Evolutionary conservation across 92 coral and sea anemone species (phyloP), one percentile per base, ranked within the genome.

Genomic region (Micromussa lordhowensis): DNA sequence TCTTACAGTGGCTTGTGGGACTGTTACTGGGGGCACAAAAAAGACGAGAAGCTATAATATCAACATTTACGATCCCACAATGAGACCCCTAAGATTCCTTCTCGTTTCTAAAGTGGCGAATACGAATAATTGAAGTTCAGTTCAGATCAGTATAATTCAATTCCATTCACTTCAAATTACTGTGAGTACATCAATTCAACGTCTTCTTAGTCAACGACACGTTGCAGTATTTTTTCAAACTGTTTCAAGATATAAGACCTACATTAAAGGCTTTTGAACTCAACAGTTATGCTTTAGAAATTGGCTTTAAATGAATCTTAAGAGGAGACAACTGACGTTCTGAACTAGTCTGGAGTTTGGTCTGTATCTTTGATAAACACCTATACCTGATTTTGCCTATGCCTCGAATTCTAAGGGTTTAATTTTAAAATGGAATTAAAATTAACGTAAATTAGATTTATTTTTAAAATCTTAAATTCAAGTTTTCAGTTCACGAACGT

Each of bases 401-500:
- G 75, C 38, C 75, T 70, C 7, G 10, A 70, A 29, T 70, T 70
- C 5, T 61, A 61, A 61, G 68, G 11, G 68, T 61, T 61, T 61
- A 61, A 61, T 8, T 61, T 61, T 61, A 61, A 61, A 61, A 61
- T 61, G 4, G 68, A 61, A 5, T 61, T 61, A 17, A 61, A 61
- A 8, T 5, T 61, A 61, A 61, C 4, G 4, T 3, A 64, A 19
- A 64, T 64, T 64, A 17, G 71, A 64, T 64, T 64, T 64, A 19
- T 64, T 16, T 64, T 64, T 64, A 64, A 64, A 64, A 64, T 64
- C 71, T 64, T 3, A 17, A 64, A 24, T 19, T 16, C 70, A 34
- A 87, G 91, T 30, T 70, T 87, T 35, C 86, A 87, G 91, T 80
- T 87, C 79, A 49, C 91, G 71, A 61, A 80, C 30, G 70, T 80